A percentile compares a stretch with the other conserved stretches of the same genome.
Conservation (phyloP, 2,113 vertebrate genomes). For the Dipodomys ordii region DNA sequence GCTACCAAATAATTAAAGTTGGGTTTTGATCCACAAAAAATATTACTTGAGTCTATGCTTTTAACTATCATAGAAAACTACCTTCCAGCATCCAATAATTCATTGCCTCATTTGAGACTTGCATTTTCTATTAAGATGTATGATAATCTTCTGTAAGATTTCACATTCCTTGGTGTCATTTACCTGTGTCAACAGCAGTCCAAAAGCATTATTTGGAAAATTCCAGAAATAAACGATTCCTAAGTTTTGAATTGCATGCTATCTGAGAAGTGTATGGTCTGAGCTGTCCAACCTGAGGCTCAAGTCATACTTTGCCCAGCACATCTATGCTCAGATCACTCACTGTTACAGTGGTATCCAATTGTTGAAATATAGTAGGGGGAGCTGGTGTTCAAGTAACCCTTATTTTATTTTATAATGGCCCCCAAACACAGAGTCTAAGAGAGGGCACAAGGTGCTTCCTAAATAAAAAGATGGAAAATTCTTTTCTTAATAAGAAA, state of each 20-base stretch:
- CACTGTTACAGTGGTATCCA: neutral
- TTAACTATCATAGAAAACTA: neutral
- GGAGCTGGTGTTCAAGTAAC: neutral
- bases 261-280: neutral
- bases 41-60: neutral
- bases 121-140: neutral
- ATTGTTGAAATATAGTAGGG: no score
- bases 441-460: neutral
- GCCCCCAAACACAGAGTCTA: neutral
- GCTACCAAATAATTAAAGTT: neutral
- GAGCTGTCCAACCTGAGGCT: neutral
- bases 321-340: neutral
- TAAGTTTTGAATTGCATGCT: neutral
- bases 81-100: neutral
- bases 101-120: neutral
- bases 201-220: neutral
- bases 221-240: neutral
- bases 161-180: neutral
- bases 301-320: neutral
- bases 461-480: neutral
- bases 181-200: neutral
- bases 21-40: neutral
- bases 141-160: neutral
- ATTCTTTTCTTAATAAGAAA: neutral
- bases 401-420: neutral